Evolutionary conservation across 2,797 vertebrate genomes (phyloP).

Genomic region (Gallirallus australis): DNA sequence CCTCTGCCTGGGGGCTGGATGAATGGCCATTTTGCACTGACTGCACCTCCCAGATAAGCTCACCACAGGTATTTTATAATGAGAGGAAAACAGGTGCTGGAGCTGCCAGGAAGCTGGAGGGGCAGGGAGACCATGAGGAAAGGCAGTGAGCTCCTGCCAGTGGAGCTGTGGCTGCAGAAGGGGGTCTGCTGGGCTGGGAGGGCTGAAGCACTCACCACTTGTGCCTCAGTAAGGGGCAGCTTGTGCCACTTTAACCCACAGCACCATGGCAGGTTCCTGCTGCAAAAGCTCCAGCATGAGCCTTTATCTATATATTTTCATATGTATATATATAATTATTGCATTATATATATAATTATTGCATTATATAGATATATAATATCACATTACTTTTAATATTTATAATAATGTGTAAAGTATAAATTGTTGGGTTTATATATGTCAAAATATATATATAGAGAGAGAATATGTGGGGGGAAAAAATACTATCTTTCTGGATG

Average conservation of each 20-base stretch:
- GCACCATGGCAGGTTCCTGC: background rate
- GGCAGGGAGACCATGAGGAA: background rate
- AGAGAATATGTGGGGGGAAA: background rate
- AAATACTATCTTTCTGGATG: background rate
- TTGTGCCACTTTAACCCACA: rapidly evolving
- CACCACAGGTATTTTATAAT: rapidly evolving
- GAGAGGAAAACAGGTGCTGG: background rate
- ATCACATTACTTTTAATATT: background rate
- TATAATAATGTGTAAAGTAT: background rate
- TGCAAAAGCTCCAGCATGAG: background rate
- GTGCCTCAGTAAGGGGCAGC: background rate
- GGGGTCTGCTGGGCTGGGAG: background rate
- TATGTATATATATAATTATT: background rate
- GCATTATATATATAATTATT: background rate
- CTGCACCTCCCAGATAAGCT: background rate
- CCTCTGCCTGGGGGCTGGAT: background rate
- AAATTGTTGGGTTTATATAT: background rate
- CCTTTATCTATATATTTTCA: background rate
- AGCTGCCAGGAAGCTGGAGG: background rate
- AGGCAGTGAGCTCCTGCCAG: background rate
- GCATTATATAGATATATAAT: too few species aligned
- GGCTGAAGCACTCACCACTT: background rate
- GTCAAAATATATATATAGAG: too few species aligned
- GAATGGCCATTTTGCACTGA: background rate
- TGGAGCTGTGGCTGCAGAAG: background rate